Conservation (phyloP, 2,113 vertebrate genomes). For the Saccopteryx bilineata region DNA sequence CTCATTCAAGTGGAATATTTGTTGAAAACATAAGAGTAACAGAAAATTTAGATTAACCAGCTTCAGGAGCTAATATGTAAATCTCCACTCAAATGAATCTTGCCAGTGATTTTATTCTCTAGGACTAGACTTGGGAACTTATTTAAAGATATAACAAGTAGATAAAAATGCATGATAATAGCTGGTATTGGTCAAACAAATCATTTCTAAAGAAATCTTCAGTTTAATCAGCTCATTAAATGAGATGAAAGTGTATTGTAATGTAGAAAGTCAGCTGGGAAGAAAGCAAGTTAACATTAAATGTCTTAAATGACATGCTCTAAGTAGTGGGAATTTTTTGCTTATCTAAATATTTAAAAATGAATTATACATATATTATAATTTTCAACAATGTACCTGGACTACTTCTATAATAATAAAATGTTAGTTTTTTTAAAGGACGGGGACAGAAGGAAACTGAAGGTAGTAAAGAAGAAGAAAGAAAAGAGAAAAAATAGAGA, state of each 20-base stretch:
- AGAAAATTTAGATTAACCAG: constrained; percentile 53
- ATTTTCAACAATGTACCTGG: background rate
- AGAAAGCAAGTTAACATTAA: background rate
- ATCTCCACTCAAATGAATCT: background rate
- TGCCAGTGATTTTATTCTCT: background rate
- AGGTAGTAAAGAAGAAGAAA: background rate
- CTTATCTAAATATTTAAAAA: constrained; percentile 24
- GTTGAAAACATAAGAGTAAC: constrained; percentile 35
- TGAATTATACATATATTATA: background rate
- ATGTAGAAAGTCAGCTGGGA: background rate
- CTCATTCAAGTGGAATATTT: constrained; percentile 25
- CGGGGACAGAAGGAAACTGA: background rate
- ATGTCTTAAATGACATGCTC: background rate
- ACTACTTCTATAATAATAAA: background rate
- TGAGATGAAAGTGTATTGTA: background rate
- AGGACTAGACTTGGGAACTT: background rate
- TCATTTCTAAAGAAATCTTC: background rate
- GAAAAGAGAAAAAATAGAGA: background rate
- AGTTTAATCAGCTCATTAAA: background rate
- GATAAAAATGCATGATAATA: background rate
- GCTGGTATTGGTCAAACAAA: constrained; percentile 6
- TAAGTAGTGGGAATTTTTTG: background rate
- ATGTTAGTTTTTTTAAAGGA: background rate
- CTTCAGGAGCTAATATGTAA: constrained; percentile 25
- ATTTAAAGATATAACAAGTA: background rate